phyloP scores from a whole-genome alignment of 1,140 invertebrate species.

The Choristoneura fumiferana region DNA sequence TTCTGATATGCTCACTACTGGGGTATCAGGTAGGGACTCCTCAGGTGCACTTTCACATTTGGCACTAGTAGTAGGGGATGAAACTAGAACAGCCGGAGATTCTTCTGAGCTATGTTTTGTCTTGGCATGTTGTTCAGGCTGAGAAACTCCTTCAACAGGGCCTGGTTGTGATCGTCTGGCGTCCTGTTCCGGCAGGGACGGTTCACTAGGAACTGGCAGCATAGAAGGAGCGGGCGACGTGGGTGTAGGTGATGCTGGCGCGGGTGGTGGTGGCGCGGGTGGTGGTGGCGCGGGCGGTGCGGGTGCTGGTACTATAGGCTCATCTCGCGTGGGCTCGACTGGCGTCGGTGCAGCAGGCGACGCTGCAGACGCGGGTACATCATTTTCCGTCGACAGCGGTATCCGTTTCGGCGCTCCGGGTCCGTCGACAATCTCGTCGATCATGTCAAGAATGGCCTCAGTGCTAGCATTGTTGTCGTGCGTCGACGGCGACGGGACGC shows the following conservation, averaged over 20 bases:
- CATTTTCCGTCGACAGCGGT: conserved; percentile 33
- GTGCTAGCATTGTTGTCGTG: conserved; percentile 72
- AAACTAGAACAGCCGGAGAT: conserved; percentile 3
- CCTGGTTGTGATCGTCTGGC: not conserved
- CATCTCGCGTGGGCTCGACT: not conserved
- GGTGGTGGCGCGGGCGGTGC: not conserved
- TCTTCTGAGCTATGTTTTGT: not conserved
- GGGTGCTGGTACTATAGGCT: not conserved
- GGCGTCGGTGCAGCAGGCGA: not conserved
- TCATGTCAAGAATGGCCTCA: conserved; percentile 76
- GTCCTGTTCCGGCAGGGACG: too few relatives aligned
- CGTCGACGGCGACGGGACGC: conserved; percentile 65
- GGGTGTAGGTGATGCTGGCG: too few relatives aligned
- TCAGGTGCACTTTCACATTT: conserved; percentile 37
- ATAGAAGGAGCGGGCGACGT: too few relatives aligned
- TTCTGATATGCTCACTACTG: conserved; percentile 29
- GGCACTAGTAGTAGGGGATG: conserved; percentile 40
- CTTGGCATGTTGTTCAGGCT: not conserved
- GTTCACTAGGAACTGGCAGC: too few relatives aligned
- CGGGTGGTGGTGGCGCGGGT: not conserved
- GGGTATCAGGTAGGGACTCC: conserved; percentile 21
- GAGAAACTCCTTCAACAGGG: not conserved
- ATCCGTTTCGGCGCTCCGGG: conserved; percentile 63
- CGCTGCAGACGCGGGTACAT: conserved; percentile 19
- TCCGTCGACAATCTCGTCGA: conserved; percentile 73